These are phyloP conservation scores for Microtus pennsylvanicus DNA, from an alignment of 2,113 vertebrate genomes.

Conservation along the genomic window DNA sequence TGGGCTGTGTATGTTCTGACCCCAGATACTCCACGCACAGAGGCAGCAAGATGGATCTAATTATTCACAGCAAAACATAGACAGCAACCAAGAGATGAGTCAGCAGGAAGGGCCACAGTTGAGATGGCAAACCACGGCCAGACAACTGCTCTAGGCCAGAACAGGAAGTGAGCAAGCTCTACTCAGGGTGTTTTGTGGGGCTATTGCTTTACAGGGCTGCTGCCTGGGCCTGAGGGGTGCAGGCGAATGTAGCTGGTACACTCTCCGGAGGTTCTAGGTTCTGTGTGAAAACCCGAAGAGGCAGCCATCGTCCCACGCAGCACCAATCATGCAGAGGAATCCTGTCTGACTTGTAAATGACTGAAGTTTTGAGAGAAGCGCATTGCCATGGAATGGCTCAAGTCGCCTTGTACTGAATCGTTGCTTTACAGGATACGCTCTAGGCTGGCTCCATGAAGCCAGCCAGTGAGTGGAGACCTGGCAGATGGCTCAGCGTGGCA, in stretches of 20 bases:
- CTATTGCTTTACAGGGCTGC: not conserved
- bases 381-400: not conserved
- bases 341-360: not conserved
- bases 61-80: slow-evolving; percentile 59
- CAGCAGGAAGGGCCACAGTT: not conserved
- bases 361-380: not conserved
- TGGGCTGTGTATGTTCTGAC: slow-evolving; percentile 79
- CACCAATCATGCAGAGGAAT: accelerated
- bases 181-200: accelerated
- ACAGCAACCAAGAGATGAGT: slow-evolving; percentile 7
- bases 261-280: not conserved
- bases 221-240: not conserved
- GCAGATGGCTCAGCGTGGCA: not conserved
- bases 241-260: not conserved
- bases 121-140: accelerated
- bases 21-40: slow-evolving; percentile 67
- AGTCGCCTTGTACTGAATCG: not conserved
- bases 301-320: not conserved
- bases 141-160: accelerated
- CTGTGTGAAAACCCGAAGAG: not conserved
- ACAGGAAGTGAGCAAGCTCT: accelerated
- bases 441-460: not conserved
- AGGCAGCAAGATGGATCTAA: slow-evolving; percentile 64
- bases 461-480: not conserved
- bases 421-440: not conserved